Evolutionary conservation across 2,797 vertebrate species (phyloP).

Genomic region (Nannoperca obscura): DNA sequence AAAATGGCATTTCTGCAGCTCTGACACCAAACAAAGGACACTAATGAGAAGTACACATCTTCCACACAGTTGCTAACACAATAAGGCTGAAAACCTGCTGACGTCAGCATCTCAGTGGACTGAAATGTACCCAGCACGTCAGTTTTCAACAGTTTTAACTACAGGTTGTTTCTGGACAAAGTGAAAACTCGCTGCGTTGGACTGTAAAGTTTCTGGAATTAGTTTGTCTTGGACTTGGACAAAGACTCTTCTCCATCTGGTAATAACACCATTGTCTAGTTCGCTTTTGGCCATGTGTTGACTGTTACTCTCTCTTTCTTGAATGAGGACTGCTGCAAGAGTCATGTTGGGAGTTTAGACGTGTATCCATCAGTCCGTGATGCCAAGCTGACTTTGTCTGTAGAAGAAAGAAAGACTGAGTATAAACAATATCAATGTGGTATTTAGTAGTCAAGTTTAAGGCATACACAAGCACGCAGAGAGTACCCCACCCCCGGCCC

Average conservation of each 20-base stretch:
- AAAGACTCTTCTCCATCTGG: conserved; percentile 8
- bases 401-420: conserved; percentile 10
- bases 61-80: conserved; percentile 34
- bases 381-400: not conserved
- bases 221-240: too few relatives aligned
- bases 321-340: conserved; percentile 22
- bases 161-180: conserved; percentile 27
- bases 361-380: not conserved
- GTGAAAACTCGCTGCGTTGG: conserved; percentile 6
- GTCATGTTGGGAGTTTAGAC: conserved; percentile 24
- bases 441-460: conserved; percentile 37
- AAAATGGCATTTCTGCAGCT: conserved; percentile 47
- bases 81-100: conserved; percentile 8
- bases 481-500: not conserved
- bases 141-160: conserved; percentile 3
- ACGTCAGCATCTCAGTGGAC: conserved; percentile 13
- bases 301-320: conserved; percentile 38
- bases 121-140: conserved; percentile 17
- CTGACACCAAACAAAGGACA: conserved; percentile 48
- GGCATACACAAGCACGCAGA: conserved; percentile 41
- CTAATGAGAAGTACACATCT: conserved; percentile 37
- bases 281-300: conserved; percentile 22
- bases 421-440: conserved; percentile 25
- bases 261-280: conserved; percentile 1
- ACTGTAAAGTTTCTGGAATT: conserved; percentile 16